Conservation (phyloP, 2,113 vertebrate genomes). For the Oxygymnocypris stewartii region DNA sequence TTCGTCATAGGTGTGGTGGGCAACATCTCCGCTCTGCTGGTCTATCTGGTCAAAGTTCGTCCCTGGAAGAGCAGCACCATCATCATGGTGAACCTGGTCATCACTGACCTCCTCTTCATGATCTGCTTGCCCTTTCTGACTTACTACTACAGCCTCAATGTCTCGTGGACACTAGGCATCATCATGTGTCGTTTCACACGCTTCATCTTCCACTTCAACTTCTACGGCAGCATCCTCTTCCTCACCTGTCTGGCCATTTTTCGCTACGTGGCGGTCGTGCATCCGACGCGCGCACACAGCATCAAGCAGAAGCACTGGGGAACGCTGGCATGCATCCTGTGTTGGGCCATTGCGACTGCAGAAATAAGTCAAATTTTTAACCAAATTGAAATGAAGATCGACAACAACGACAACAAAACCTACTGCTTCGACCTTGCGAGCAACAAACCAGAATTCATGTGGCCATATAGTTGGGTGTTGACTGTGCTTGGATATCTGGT, state of each 20-base stretch:
- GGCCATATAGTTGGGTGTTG: slow-evolving; percentile 72
- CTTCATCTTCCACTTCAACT: slow-evolving; percentile 68
- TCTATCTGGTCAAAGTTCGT: slow-evolving; percentile 64
- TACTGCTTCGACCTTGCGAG: slow-evolving; percentile 72
- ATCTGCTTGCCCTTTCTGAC: slow-evolving; percentile 74
- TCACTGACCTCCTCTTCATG: slow-evolving; percentile 75
- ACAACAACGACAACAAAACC: fast-evolving
- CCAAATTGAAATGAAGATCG: slow-evolving; percentile 55
- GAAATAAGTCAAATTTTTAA: slow-evolving; percentile 65
- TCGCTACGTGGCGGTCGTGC: slow-evolving; percentile 64
- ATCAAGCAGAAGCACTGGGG: slow-evolving; percentile 68
- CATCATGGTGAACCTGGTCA: slow-evolving; percentile 75
- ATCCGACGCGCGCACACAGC: slow-evolving; percentile 55
- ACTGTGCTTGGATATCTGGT: slow-evolving; percentile 66
- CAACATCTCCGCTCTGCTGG: slow-evolving; percentile 60
- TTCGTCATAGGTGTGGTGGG: slow-evolving; percentile 65
- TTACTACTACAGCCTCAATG: slow-evolving; percentile 65
- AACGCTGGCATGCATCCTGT: slow-evolving; percentile 41
- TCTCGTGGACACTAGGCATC: slow-evolving; percentile 61
- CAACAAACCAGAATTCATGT: slow-evolving; percentile 35
- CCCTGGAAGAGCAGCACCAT: slow-evolving; percentile 75
- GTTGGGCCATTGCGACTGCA: slow-evolving; percentile 65
- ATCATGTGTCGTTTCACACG: slow-evolving; percentile 68
- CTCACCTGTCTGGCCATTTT: slow-evolving; percentile 68
- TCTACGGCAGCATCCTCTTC: slow-evolving; percentile 73